Evolutionary conservation across 2,113 vertebrate genomes (phyloP), one percentile per base, ranked within the genome.

Genomic region (Dendrocopos noguchii): DNA sequence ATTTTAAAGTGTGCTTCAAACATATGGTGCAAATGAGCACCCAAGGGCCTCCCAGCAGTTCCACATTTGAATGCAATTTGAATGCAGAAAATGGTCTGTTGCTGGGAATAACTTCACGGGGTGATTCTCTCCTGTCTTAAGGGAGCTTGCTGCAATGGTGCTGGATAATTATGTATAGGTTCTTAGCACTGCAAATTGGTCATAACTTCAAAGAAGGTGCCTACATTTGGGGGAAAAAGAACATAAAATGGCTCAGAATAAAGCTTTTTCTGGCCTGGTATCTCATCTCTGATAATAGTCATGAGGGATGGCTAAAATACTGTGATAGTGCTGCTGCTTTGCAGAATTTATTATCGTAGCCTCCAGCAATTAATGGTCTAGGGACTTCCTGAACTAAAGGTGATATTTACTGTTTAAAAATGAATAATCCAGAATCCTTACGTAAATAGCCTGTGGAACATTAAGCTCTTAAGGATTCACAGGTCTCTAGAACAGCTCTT

Each of bases 331-430:
- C 76, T 92, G 79, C 56, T 84, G 83, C 84, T 80, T 93, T 90
- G 87, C 76, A 91, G 95, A 95, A 93, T 91, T 88, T 88, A 80
- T 90, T 83, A 67, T 71, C 61, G 88, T 87, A 65, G 90, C 95
- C 95, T 95, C 53, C n/a, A 75, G 93, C 92, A 95, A 75, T 83
- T 88, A 90, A 86, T 64, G 68, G 76, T 91, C 92, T 81, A 82
- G 89, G 71, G 89, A 96, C n/a, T 84, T 76, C n/a, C 79, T 91
- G 79, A 87, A 87, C 63, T 79, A 87, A 76, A 94, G 90, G 90
- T 87, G 84, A 33, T 94, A 84, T 79, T 94, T 89, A 60, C 55
- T 84, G 55, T 84, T 91, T 84, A 80, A 80, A 92, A 91, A 53
- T 55, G 78, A 89, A 80, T 92, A 87, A 92, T 82, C 79, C 44